Evolutionary conservation across 2,888 invertebrate genomes (phyloP), one percentile per base, ranked within the genome.

Genomic region (Gandaritis pyraliata): DNA sequence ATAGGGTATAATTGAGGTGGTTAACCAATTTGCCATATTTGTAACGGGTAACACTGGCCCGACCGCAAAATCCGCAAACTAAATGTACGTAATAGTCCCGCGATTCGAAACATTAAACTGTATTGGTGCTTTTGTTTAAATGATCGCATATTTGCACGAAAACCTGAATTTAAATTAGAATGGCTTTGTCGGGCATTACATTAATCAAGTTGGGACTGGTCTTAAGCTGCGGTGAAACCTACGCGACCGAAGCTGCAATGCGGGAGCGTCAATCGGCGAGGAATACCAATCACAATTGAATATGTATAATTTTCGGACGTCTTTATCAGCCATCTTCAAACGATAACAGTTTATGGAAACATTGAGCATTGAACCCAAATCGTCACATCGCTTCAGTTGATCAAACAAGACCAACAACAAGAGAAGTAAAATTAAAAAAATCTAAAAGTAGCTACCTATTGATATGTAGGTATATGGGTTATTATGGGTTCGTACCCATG

Each of bases 1-100:
- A 67, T 68, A 64, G 62, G 62, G 59, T 54, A 65, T 72, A 72
- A 69, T 72, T 69, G 67, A 68, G 59, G 70, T 66, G 72, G 70
- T 72, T 71, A 65, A 72, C 71, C 70, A 62, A 63, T 68, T 65
- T 56, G 62, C 67, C 65, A 66, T 68, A 71, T 66, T 68, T 64
- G 68, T 71, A 66, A 66, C 65, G 60, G 58, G 64, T 65, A 61
- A 63, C 70, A 64, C 64, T 57, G 64, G 39, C 46, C 30, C 33
- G 48, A 68, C 70, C 70, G 58, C 70, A 68, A 58, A 57, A 52
- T 59, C 70, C 70, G 55, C 70, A 68, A 58, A 57, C 54, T 59
- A 61, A 68, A 68, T 63, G 61, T 65, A 61, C 61, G 63, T 66
- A 57, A 68, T 57, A 59, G 55, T 59, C 57, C 52, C 30, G 55